These are phyloP conservation scores for Prenolepis imparis DNA, from an alignment of 2,888 invertebrate species.

Conservation along the genomic window DNA sequence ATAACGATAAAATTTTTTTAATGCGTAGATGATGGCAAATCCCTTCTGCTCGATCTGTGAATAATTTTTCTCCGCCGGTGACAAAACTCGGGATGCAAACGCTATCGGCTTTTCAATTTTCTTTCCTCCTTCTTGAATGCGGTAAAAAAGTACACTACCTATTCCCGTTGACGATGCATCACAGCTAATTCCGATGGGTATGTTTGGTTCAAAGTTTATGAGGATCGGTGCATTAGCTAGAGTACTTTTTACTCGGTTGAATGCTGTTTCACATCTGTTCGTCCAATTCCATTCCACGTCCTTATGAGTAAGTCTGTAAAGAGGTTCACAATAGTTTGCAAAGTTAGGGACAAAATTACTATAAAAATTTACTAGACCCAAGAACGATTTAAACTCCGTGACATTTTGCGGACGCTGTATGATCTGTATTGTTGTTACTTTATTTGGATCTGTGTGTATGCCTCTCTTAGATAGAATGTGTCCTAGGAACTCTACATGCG, in stretches of 20 bases:
- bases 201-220: neutral
- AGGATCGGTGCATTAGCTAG: neutral
- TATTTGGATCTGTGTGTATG: constrained; percentile 3
- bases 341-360: neutral
- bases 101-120: neutral
- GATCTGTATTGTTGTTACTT: neutral
- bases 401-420: constrained; percentile 1
- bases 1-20: neutral
- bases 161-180: neutral
- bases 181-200: neutral
- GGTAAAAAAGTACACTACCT: neutral
- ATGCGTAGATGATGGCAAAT: neutral
- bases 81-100: neutral
- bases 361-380: neutral
- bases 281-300: neutral
- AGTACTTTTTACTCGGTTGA: neutral
- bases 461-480: neutral
- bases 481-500: neutral
- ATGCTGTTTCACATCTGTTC: neutral
- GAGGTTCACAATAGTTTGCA: neutral
- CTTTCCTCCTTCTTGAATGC: neutral
- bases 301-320: neutral
- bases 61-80: neutral
- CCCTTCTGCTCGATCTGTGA: neutral
- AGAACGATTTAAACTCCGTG: neutral